Conservation (phyloP, 2,888 invertebrate species). For the Scelioninae gen. 2 region DNA sequence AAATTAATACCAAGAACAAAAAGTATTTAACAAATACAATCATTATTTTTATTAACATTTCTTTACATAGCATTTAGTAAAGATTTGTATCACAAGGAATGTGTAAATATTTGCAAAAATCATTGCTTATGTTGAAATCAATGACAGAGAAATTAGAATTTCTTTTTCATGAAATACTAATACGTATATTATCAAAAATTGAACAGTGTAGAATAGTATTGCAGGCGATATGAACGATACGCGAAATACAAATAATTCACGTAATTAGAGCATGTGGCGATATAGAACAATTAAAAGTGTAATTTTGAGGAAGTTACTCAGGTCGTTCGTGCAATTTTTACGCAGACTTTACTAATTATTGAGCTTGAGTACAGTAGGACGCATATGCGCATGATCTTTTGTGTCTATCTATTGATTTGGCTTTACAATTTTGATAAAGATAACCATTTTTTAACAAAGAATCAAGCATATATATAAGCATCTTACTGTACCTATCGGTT, state of each 20-base stretch:
- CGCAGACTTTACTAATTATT: conserved; percentile 43
- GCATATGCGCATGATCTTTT: no score
- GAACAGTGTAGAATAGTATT: conserved; percentile 8
- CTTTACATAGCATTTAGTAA: conserved; percentile 6
- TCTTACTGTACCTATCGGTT: conserved; percentile 10
- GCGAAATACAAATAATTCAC: conserved; percentile 35
- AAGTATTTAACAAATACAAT: neutral
- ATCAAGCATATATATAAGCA: no score
- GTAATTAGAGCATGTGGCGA: conserved; percentile 7
- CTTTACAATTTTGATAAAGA: no score
- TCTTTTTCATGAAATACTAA: conserved; percentile 20
- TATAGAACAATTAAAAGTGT: conserved; percentile 22
- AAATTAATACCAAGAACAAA: conserved; percentile 4
- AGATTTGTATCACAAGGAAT: conserved; percentile 6
- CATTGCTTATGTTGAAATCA: conserved; percentile 13
- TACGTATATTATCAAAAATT: conserved; percentile 15
- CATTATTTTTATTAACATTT: neutral
- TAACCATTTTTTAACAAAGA: no score
- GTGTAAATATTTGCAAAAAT: conserved; percentile 36
- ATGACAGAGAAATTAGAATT: conserved; percentile 12
- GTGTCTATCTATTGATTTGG: no score
- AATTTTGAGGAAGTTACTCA: conserved; percentile 38
- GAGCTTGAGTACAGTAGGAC: no score
- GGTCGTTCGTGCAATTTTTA: conserved; percentile 54
- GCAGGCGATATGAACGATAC: conserved; percentile 28